phyloP scores from a whole-genome alignment of 37 sponge, comb jelly and placozoan genomes.

The Chondrilla cf. caribensis region DNA sequence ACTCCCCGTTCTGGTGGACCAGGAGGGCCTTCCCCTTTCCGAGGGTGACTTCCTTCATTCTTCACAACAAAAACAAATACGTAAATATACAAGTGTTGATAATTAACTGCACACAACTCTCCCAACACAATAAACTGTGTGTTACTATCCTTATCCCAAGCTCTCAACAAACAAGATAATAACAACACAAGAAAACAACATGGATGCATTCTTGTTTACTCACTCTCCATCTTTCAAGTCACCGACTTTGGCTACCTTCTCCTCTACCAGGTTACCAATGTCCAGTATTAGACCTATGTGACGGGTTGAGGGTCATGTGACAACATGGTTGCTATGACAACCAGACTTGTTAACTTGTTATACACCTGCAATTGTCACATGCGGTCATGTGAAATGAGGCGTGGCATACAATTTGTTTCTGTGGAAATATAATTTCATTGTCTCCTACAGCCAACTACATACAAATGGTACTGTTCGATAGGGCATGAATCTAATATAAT shows the following conservation, averaged over 20 bases:
- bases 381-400: too few relatives aligned
- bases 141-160: neutral
- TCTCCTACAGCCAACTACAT: too few relatives aligned
- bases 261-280: conserved; percentile 26
- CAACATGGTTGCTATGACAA: neutral
- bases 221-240: conserved; percentile 73
- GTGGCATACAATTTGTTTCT: too few relatives aligned
- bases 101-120: neutral
- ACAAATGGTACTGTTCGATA: too few relatives aligned
- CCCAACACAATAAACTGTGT: neutral
- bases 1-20: conserved; percentile 71
- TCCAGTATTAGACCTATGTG: neutral
- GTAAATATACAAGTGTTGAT: neutral
- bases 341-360: neutral
- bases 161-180: neutral
- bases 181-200: neutral
- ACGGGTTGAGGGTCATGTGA: neutral
- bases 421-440: too few relatives aligned
- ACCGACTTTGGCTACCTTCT: conserved; percentile 47
- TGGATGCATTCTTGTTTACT: too few relatives aligned
- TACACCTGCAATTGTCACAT: neutral
- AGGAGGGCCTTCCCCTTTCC: conserved; percentile 71
- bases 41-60: conserved; percentile 81
- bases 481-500: too few relatives aligned
- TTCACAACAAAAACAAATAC: neutral